phyloP scores from a whole-genome alignment of 2,797 vertebrate genomes.

The Darevskia nairensis region DNA sequence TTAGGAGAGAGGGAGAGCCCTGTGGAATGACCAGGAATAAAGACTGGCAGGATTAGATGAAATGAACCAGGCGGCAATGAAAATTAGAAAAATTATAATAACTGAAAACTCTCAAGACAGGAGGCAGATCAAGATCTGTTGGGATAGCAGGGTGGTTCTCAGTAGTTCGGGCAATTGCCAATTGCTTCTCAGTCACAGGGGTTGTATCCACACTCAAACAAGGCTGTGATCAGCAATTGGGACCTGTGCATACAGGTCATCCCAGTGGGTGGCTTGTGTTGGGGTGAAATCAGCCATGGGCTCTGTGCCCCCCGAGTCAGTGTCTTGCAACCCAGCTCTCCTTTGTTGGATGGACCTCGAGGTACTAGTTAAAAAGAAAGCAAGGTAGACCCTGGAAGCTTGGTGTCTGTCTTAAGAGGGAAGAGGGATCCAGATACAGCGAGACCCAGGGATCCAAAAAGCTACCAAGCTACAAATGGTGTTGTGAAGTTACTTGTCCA shows the following conservation, averaged over 20 bases:
- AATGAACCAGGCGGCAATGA: not conserved
- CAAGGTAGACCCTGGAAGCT: not conserved
- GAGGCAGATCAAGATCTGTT: not conserved
- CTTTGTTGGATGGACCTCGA: not conserved
- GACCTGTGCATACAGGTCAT: not conserved
- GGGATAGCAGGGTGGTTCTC: not conserved
- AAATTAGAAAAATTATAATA: too few relatives aligned
- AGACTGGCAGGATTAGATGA: not conserved
- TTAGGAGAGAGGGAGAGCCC: constrained; percentile 10
- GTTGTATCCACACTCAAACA: not conserved
- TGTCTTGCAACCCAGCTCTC: not conserved
- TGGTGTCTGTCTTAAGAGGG: not conserved
- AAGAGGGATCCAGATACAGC: not conserved
- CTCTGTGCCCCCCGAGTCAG: not conserved
- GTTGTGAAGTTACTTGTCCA: not conserved
- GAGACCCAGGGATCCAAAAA: not conserved
- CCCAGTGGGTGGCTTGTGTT: not conserved
- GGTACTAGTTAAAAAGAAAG: not conserved
- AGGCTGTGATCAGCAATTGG: not conserved
- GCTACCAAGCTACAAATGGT: not conserved
- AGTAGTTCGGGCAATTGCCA: not conserved
- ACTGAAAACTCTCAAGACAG: not conserved
- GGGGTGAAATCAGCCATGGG: too few relatives aligned
- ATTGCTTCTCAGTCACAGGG: not conserved
- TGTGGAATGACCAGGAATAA: constrained; percentile 11